Evolutionary conservation across 2,113 vertebrate genomes (phyloP), one percentile per base, ranked within the genome.

Genomic region (Mus spicilegus): DNA sequence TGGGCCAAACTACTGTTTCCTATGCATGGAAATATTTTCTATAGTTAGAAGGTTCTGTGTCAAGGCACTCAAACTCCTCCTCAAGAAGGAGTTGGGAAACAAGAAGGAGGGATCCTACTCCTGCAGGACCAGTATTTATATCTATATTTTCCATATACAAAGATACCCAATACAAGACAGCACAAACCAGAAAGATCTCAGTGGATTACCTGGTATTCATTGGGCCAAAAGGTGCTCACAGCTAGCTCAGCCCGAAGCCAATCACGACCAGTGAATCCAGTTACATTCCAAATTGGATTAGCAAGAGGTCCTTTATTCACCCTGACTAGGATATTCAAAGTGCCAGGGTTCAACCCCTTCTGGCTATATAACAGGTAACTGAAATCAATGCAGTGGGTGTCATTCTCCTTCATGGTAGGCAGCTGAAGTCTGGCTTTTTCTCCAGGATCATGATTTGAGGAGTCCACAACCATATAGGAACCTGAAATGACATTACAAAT

Each of bases 191-290:
- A 87, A 94, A 94, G 65, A 72, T 76, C 51, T 86, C 13, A 92
- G 4, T 84, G 11, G 19, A 84, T 99, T 99, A 99, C 99, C 99
- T 99, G 99, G 97, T 99, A 99, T 92, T 99, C 99, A 10, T 99
- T 99, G 51, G 99, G 99, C 99, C 99, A 99, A 97, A 99, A 99
- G 94, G 99, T 99, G 98, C 99, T 99, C 97, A 99, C 99, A 4
- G 99, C 99, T 76, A 99, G 98, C 97, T 99, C 99, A 0, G 99
- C 99, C 95, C 99, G 98, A 96, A 99, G 98, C 97, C 97, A 98
- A 36, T 99, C 98, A 97, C 99, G 99, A 95, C 99, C 99, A 0
- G 99, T 99, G 96, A 99, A 99, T n/a, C 99, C 98, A 0, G 99
- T 99, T 96, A 99, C 99, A 4, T 99, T 99, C 99, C 99, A 99